Base-by-base conservation (phyloP, 2,888 invertebrate genomes). In the Diaphora mendica region DNA sequence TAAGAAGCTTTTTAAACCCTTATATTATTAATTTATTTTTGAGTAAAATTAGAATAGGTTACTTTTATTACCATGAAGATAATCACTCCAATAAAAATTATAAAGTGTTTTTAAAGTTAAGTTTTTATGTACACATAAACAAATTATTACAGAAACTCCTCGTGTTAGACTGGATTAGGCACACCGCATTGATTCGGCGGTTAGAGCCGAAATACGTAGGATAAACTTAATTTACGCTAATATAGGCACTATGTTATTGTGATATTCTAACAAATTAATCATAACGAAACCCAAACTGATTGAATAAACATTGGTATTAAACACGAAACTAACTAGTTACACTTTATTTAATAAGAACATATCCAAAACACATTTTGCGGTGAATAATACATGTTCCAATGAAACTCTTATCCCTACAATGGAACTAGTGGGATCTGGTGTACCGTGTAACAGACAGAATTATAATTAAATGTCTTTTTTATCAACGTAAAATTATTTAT, bases 171-270 rank as follows among this genome's bases (percentile, higher is more conserved):
- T 33, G 73, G 42, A 81, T 79, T 70, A 74, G 76, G 75, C 66
- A 55, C 48, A 75, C 76, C 75, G 65, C 76, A 72, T 59, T 66
- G 70, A 79, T 82, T 82, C 59, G 33, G 77, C 44, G 67, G 73
- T 73, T 62, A 3, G n/a, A 64, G 20, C 67, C 67, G n/a, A 13
- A n/a, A 55, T 59, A 67, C 71, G 33, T 55, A 9, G 44, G 51
- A 51, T 51, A 23, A 51, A 51, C 23, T 17, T 51, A 23, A 23
- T 23, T 51, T 51, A 23, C 23, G 8, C 8, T 23, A 23, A 51
- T 23, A 51, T 8, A 35, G 35, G 35, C 4, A 51, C 51, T 51
- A 23, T 23, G 51, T 23, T 51, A 51, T 48, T 20, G 20, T 23
- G 23, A 20, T 74, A 81, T 77, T 73, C 68, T 26, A 68, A 59